Conservation (phyloP, 2,888 invertebrate species). For the Limnephilus lunatus region DNA sequence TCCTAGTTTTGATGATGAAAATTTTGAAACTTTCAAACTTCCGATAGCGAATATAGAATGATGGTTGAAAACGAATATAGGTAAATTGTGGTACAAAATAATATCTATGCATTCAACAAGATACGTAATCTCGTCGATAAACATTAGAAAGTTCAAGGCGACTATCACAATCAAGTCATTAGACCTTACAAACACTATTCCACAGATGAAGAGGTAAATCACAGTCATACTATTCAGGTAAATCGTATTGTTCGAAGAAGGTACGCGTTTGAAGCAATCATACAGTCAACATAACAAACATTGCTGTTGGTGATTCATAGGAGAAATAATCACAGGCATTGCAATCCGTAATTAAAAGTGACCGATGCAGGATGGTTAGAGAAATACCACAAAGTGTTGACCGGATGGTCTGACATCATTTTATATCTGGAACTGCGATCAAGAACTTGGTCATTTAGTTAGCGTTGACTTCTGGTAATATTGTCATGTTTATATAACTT, state of each 20-base stretch:
- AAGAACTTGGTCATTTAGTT: neutral
- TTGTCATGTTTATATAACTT: neutral
- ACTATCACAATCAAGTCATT: neutral
- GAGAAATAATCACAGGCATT: neutral
- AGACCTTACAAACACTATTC: neutral
- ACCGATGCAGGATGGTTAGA: neutral
- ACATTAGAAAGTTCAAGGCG: neutral
- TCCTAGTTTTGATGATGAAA: too few species aligned
- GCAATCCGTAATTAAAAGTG: neutral
- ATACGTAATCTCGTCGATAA: neutral
- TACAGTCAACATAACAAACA: neutral
- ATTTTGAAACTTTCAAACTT: too few species aligned
- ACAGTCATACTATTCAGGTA: neutral
- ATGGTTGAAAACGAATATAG: neutral
- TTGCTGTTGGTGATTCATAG: neutral
- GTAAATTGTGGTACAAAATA: neutral
- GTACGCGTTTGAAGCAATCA: neutral
- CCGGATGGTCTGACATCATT: constrained; percentile 33
- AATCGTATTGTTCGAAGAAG: neutral
- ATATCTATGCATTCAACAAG: neutral
- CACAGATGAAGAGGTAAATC: neutral
- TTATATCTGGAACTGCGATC: neutral
- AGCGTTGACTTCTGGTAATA: constrained; percentile 68
- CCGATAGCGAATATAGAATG: too few species aligned
- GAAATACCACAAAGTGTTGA: constrained; percentile 45